These are phyloP conservation scores for Tribolium castaneum DNA, from an alignment of 1,140 invertebrate genomes.

Conservation along the genomic window DNA sequence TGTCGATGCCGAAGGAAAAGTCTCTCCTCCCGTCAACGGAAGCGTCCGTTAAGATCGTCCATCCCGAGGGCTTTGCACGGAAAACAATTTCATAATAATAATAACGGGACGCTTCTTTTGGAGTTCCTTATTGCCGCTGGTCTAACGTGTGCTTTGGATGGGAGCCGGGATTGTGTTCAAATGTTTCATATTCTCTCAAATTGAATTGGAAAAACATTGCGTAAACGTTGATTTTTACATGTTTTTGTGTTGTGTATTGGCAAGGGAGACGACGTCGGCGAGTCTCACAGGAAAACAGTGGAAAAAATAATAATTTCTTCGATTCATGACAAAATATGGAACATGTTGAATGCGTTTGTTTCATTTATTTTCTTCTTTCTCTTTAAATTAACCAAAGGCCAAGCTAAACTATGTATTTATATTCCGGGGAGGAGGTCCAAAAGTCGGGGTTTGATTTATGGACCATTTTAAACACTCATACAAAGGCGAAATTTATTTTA, in stretches of 20 bases:
- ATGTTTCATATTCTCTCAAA: conserved; percentile 24
- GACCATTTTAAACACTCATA: background rate
- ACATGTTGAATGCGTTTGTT: background rate
- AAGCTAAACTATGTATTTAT: background rate
- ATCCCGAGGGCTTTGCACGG: conserved; percentile 33
- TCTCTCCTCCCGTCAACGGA: conserved; percentile 7
- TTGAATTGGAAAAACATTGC: conserved; percentile 4
- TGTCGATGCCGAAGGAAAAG: conserved; percentile 34
- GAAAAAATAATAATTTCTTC: background rate
- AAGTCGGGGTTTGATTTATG: background rate
- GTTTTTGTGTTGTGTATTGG: background rate
- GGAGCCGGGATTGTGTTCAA: background rate
- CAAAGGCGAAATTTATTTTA: background rate
- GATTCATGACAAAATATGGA: background rate
- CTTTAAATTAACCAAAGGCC: background rate
- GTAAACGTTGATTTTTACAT: background rate
- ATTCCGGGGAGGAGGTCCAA: background rate
- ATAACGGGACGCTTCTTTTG: background rate
- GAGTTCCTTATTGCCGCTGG: conserved; percentile 2
- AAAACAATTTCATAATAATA: conserved; percentile 16
- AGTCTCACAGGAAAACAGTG: background rate
- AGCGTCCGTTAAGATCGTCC: conserved; percentile 4
- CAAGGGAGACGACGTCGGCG: background rate
- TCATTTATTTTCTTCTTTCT: background rate
- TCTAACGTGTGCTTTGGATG: conserved; percentile 21